These are phyloP conservation scores for Anguilla anguilla DNA, from an alignment of 2,797 vertebrate species.

Conservation along the genomic window DNA sequence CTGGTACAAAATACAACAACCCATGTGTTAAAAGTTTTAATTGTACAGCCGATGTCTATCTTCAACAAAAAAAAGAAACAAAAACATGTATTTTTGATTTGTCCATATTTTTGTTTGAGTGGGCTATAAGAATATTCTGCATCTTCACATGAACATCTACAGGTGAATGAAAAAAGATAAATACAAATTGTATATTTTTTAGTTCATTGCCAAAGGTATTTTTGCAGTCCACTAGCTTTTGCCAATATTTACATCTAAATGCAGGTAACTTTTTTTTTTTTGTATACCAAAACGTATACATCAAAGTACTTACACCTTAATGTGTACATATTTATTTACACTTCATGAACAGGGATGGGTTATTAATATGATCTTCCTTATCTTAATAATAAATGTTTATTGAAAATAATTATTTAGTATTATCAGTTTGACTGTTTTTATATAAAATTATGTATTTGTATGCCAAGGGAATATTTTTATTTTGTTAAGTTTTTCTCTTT, in stretches of 20 bases:
- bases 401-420: conserved; percentile 60
- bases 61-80: neutral
- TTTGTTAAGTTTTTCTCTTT: conserved; percentile 43
- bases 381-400: conserved; percentile 54
- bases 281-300: conserved; percentile 58
- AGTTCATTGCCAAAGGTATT: neutral
- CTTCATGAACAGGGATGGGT: conserved; percentile 69
- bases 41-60: neutral
- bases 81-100: conserved; percentile 36
- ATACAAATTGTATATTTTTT: conserved; percentile 19
- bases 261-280: neutral
- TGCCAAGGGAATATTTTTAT: conserved; percentile 53
- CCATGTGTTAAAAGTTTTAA: neutral
- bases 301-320: conserved; percentile 65
- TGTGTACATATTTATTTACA: conserved; percentile 79
- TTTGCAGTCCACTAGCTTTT: conserved; percentile 1
- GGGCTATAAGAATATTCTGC: conserved; percentile 64
- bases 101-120: conserved; percentile 48
- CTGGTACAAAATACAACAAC: neutral
- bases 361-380: conserved; percentile 51
- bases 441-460: conserved; percentile 65
- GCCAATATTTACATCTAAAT: conserved; percentile 7
- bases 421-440: conserved; percentile 66
- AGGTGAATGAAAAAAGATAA: conserved; percentile 27
- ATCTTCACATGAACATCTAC: conserved; percentile 27